Evolutionary conservation across 2,888 invertebrate genomes (phyloP), one percentile per base, ranked within the genome.

Genomic region (Cataglyphis livida): DNA sequence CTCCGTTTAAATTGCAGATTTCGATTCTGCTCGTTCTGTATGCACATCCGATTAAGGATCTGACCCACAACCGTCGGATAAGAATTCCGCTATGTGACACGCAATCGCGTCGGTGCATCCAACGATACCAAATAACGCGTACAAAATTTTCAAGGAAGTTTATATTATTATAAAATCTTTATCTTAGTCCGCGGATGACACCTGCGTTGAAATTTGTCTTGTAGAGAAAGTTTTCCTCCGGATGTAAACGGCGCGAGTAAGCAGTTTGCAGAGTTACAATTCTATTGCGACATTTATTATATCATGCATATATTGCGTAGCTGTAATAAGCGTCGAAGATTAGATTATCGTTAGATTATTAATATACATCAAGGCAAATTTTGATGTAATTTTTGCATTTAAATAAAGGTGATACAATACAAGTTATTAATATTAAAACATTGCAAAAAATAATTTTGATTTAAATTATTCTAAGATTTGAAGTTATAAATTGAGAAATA

Each of bases 191-290:
- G 3, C 44, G 21, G n/a, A 32, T 64, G n/a, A 51, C n/a, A n/a
- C n/a, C n/a, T 51, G n/a, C 18, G 0, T 48, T 5, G 6, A 48
- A 4, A 48, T 18, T 48, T 48, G 48, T 48, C 38, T 51, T 25
- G n/a, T 25, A 54, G 83, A 59, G 85, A 90, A 90, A 90, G 87
- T 91, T 83, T 86, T 83, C 86, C 85, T 88, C 85, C 82, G 84
- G 87, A 83, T 84, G 87, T 88, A 91, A 93, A 92, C 91, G 86
- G 90, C 91, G 89, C 90, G 88, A 88, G 85, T 87, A 87, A 91
- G 21, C 89, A 88, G 91, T 91, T 88, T 73, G 79, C 85, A 81
- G 81, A 79, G 84, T 91, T 91, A 90, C 87, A 89, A 87, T 85
- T 85, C 66, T 82, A 78, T 87, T 84, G 86, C 87, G 83, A 86